Evolutionary conservation across 2,113 vertebrate species (phyloP), one percentile per base, ranked within the genome.

Genomic region (Sinosuthora webbiana): DNA sequence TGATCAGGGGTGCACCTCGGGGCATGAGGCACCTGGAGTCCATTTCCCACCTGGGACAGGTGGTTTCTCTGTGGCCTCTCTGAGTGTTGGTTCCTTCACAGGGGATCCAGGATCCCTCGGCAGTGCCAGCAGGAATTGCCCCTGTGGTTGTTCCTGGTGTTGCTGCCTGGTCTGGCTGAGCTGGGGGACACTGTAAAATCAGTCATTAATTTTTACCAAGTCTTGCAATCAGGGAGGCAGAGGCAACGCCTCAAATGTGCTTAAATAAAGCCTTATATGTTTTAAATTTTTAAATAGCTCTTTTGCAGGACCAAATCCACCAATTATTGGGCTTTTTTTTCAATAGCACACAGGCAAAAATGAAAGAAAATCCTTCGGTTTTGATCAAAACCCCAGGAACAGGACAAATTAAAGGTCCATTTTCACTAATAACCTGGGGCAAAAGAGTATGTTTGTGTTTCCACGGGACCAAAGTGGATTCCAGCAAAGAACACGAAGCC

Each of bases 41-140:
- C 74, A 10, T 83, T 77, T 56, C 76, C 39, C 7, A 5, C 0
- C n/a, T 5, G 39, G 79, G 70, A 53, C 52, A 39, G 35, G 23
- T 23, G 44, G 20, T 77, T 68, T 42, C 76, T 79, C 52, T 68
- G 47, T 25, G 35, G 47, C 35, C 53, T 30, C 68, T 49, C 28
- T 77, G 59, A 17, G 6, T 45, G 42, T 23, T 68, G 91, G 21
- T 24, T 93, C 52, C 37, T 70, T 27, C 4, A 12, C 18, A 35
- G 18, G 4, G 11, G 39, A 67, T 30, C 19, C 75, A 10, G 39
- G 65, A 18, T 6, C 50, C 52, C 45, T 35, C 0, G 0, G 64
- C 39, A 31, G 35, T 14, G 7, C n/a, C n/a, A 9, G 52, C 25
- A 42, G 37, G 9, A 39, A 23, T 9, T 56, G 47, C 50, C 7